phyloP scores from a whole-genome alignment of 2,113 vertebrate species.

The Daboia siamensis region DNA sequence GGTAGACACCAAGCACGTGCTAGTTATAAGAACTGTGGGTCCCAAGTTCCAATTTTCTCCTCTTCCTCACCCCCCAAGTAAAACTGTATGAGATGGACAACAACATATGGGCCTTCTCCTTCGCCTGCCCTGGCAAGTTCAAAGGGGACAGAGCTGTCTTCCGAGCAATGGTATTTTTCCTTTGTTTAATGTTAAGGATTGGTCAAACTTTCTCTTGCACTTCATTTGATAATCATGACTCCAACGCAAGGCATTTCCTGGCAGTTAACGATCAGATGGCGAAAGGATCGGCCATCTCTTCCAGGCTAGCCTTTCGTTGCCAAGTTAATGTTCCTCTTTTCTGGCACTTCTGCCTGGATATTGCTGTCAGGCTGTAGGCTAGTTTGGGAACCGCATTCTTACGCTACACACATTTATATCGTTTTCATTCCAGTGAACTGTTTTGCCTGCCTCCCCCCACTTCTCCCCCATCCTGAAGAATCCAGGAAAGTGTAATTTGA shows the following conservation, averaged over 20 bases:
- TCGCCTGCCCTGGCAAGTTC: background rate
- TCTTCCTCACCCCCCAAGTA: background rate
- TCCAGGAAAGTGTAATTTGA: background rate
- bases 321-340: conserved; percentile 30
- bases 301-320: conserved; percentile 44
- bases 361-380: conserved; percentile 1
- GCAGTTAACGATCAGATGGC: conserved; percentile 32
- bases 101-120: background rate
- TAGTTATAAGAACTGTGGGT: background rate
- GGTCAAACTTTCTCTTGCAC: conserved; percentile 24
- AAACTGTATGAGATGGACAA: background rate
- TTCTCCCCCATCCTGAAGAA: background rate
- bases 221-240: conserved; percentile 18
- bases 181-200: conserved; percentile 9
- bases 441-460: background rate
- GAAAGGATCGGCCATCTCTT: conserved; percentile 28
- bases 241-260: conserved; percentile 32
- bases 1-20: background rate
- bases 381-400: conserved; percentile 21
- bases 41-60: background rate
- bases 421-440: background rate
- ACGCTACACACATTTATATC: background rate
- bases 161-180: background rate
- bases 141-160: background rate
- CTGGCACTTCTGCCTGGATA: conserved; percentile 11